phyloP scores from a whole-genome alignment of 2,888 invertebrate species.

The Netelia virgata region DNA sequence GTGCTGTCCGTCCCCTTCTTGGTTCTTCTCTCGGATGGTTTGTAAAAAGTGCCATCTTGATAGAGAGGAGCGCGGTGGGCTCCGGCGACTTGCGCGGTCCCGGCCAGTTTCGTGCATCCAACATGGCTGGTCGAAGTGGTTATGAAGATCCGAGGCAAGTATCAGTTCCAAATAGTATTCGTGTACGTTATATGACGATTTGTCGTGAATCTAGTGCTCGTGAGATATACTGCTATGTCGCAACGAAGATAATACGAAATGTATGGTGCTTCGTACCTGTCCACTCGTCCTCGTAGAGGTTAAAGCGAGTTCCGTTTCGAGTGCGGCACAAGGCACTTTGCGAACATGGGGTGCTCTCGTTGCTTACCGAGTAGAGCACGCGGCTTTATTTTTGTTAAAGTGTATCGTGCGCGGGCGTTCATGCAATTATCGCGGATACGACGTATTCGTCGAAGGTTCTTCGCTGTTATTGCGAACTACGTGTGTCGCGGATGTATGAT shows the following conservation, averaged over 20 bases:
- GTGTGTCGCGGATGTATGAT: neutral
- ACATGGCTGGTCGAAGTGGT: conserved; percentile 96
- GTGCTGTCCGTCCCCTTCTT: neutral
- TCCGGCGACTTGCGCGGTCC: conserved; percentile 79
- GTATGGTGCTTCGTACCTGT: conserved; percentile 28
- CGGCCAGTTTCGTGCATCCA: conserved; percentile 86
- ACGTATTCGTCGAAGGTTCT: neutral
- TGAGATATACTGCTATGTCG: conserved; percentile 1
- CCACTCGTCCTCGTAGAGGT: conserved; percentile 71
- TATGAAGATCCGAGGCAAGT: conserved; percentile 94
- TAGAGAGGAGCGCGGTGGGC: conserved; percentile 67
- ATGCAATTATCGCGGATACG: neutral
- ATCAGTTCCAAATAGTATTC: conserved; percentile 69
- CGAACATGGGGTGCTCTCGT: conserved; percentile 73
- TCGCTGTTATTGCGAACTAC: neutral
- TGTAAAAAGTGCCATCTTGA: conserved; percentile 76
- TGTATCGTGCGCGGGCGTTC: neutral
- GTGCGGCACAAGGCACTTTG: conserved; percentile 76
- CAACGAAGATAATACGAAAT: neutral
- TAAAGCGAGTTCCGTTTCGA: conserved; percentile 74
- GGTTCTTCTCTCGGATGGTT: conserved; percentile 49
- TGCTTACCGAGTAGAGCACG: conserved; percentile 68
- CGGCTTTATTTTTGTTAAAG: conserved; percentile 78
- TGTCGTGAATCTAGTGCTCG: conserved; percentile 5
- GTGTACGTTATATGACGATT: conserved; percentile 3